phyloP scores from a whole-genome alignment of 2,113 vertebrate species.

The Procavia capensis region DNA sequence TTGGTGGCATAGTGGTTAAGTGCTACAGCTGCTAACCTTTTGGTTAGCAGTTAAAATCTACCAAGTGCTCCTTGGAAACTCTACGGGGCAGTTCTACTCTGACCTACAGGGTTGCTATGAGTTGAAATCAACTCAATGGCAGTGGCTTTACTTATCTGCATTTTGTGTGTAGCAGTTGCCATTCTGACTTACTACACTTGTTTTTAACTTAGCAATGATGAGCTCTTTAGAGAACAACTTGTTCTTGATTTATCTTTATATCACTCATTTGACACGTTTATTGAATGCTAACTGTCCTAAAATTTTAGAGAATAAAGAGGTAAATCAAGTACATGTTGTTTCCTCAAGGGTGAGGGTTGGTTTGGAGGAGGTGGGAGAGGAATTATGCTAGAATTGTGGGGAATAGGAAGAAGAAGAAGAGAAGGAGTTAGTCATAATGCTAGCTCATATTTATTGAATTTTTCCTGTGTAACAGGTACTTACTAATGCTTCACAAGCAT shows the following conservation, averaged over 20 bases:
- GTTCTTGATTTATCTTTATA: not conserved
- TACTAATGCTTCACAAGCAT: not conserved
- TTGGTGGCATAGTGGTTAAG: too few relatives aligned
- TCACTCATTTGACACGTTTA: not conserved
- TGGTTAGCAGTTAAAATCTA: too few relatives aligned
- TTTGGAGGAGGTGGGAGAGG: not conserved
- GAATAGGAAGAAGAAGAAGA: not conserved
- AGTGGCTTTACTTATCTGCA: too few relatives aligned
- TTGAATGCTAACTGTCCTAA: not conserved
- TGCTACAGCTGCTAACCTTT: too few relatives aligned
- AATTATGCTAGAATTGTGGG: accelerated
- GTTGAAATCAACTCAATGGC: too few relatives aligned
- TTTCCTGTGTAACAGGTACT: not conserved
- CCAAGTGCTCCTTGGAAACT: too few relatives aligned
- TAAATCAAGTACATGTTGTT: not conserved
- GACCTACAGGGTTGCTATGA: too few relatives aligned
- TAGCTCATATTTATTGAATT: not conserved
- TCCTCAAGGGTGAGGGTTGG: not conserved
- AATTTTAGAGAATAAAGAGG: not conserved
- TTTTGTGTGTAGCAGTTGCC: too few relatives aligned
- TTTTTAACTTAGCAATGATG: slow-evolving; percentile 35
- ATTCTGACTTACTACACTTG: not conserved
- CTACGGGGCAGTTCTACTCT: too few relatives aligned
- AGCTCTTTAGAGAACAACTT: not conserved
- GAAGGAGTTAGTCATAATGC: not conserved